Base-by-base conservation (phyloP, 2,888 invertebrate species). In the Ophion costatus region DNA sequence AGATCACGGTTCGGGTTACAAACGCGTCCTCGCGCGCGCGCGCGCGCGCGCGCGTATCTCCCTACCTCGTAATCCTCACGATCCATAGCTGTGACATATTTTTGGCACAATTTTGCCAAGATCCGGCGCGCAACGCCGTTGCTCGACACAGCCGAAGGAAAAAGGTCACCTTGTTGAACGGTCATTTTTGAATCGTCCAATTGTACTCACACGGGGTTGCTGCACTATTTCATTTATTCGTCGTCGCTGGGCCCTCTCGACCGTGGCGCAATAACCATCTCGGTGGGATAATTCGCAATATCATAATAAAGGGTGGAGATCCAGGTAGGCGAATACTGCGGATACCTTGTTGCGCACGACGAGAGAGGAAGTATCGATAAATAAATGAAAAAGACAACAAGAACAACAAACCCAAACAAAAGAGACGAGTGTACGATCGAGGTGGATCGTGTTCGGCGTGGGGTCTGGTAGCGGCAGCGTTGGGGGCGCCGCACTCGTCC, bases 371-470 rank as follows among this genome's bases (percentile, higher is more conserved):
- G 17, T 17, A 51, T 17, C 2, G 17, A 51, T 0, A 51, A 51
- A 51, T 51, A 24, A 61, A 24, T 4, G 29, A 29, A 29, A 4
- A 29, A 29, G 29, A 29, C 29, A 29, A 2, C 4, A 29, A 29
- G 2, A 0, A 29, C 2, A 24, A 24, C 2, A 24, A 59, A 29
- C 6, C 1, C 2, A 24, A 59, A 29, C 6, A 57, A 70, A 61
- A 51, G 24, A 64, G 71, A 74, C 29, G 57, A 86, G 81, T 83
- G 85, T 84, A 59, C 89, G 86, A 89, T 88, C 89, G 89, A 90
- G 90, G 89, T 89, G 87, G 88, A 90, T 86, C 86, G 83, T 76
- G 83, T 76, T 84, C 82, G 85, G 76, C 85, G 56, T 51, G 57
- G 76, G 22, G 22, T 38, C 38, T 38, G 38, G 38, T 38, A 0